Base-by-base conservation (phyloP, 2,797 vertebrate genomes). In the Momotus momota region DNA sequence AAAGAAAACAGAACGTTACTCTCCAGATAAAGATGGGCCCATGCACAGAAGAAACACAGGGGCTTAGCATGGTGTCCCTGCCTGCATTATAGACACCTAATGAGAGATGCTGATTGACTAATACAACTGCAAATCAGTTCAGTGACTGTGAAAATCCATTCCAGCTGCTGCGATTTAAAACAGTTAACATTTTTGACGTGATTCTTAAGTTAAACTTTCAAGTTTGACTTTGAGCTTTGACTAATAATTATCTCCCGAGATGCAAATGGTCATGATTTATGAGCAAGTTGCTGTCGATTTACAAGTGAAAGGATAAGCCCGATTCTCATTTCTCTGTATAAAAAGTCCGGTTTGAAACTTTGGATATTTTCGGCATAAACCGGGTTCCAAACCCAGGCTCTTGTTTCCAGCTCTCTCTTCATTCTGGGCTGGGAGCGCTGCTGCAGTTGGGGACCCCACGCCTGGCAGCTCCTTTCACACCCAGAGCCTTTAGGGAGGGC, bases 21-120 rank as follows among this genome's bases (percentile, higher is more conserved):
- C 90, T 80, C 45, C 67, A 40, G 88, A 95, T 73, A 78, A 81
- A 96, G 94, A 87, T 64, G 84, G 94, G 79, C 85, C 93, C 49
- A 25, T 11, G 91, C 89, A 65, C 93, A 80, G 90, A 26, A 75
- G 84, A 46, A 84, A 71, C 57, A 10, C 67, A 19, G 86, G 67
- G 64, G 67, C 75, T 79, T 25, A 45, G 78, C 52, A 1, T 60
- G 74, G 2, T n/a, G 91, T 64, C 86, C 82, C 75, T 75, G 90
- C 77, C 81, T 19, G 74, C 87, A 31, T 51, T 21, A 52, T 49
- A 51, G 89, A 84, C 88, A 61, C 89, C 41, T 31, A 41, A 13
- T 33, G 88, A 62, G 13, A 83, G 77, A 35, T 54, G 75, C 88
- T 86, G 82, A 51, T 74, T 14, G 31, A 60, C 61, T 27, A 58